Base-by-base conservation (phyloP, 2,113 vertebrate genomes). In the Actinemys pallida region DNA sequence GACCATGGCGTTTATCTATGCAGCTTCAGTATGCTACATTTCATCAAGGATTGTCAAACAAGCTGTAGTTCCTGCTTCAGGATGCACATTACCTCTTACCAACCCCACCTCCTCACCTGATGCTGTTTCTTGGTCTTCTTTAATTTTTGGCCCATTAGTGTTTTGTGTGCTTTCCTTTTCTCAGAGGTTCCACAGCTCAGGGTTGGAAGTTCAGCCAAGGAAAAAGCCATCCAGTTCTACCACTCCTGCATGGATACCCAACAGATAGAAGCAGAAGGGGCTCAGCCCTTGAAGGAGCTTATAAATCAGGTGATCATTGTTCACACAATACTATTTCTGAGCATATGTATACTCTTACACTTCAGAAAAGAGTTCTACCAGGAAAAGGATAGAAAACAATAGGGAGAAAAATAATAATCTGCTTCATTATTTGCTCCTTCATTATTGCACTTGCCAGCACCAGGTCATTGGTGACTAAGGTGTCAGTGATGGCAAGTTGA, bases 141-240 rank as follows among this genome's bases (percentile, higher is more conserved):
- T 42, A 53, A 25, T 16, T 8, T 62, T 14, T 54, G 5, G 16
- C 24, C 84, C 16, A 82, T 87, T 80, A 45, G 93, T 82, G 20
- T 82, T 31, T 50, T 31, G 47, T 53, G 47, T 69, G 42, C 52
- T n/a, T 83, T 94, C 29, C 84, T 35, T 87, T 31, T 78, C 19
- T 90, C 90, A 99, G 99, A 99, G 92, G 69, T 92, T 86, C 5
- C 89, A 87, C 80, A 45, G 3, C n/a, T 86, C 69, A 85, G 94
- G 90, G 50, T 19, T 84, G 90, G 47, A 88, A 94, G 91, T 39
- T 98, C 98, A 92, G 98, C 98, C 10, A 97, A 98, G 59, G 98
- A 98, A 93, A 99, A 99, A 96, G 98, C 99, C 72, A 98, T 98
- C 89, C 94, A 57, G 13, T 99, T 99, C 97, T 99, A 99, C 95